Percentiles rank a stretch among this genome's conserved stretches.
Conservation (phyloP, 2,113 vertebrate species). For the Xerus inauris region DNA sequence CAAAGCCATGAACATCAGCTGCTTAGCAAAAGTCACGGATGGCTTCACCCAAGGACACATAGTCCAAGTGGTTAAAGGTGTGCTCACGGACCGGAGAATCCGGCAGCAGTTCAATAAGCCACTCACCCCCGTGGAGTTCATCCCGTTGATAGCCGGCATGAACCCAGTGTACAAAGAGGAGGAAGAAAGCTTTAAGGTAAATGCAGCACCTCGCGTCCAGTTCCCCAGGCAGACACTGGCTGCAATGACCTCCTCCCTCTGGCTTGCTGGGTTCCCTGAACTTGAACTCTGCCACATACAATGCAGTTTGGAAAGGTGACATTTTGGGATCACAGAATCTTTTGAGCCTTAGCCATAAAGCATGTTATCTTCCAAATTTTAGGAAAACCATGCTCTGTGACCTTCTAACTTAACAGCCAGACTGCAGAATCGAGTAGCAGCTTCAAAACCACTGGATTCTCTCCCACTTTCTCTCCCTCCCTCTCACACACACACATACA, state of each 20-base stretch:
- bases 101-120: constrained; percentile 84
- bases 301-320: not conserved
- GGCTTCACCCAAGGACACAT: constrained; percentile 91
- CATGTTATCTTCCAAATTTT: not conserved
- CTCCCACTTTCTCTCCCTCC: not conserved
- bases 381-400: rapidly evolving
- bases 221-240: rapidly evolving
- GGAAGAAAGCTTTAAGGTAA: constrained; percentile 90
- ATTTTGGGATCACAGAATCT: not conserved
- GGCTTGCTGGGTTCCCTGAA: rapidly evolving
- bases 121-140: constrained; percentile 86
- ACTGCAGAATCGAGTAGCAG: not conserved
- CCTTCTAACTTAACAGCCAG: not conserved
- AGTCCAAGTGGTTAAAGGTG: constrained; percentile 70
- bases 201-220: rapidly evolving
- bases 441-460: not conserved
- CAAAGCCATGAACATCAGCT: constrained; percentile 84
- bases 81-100: constrained; percentile 86
- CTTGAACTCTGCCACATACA: too few relatives aligned
- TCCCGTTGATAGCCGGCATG: constrained; percentile 82
- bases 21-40: constrained; percentile 89
- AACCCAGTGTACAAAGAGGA: constrained; percentile 91
- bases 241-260: rapidly evolving
- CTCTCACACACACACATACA: not conserved
- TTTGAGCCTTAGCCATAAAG: not conserved